Conservation (phyloP, 2,888 invertebrate species). For the Acanthosepion esculentum region DNA sequence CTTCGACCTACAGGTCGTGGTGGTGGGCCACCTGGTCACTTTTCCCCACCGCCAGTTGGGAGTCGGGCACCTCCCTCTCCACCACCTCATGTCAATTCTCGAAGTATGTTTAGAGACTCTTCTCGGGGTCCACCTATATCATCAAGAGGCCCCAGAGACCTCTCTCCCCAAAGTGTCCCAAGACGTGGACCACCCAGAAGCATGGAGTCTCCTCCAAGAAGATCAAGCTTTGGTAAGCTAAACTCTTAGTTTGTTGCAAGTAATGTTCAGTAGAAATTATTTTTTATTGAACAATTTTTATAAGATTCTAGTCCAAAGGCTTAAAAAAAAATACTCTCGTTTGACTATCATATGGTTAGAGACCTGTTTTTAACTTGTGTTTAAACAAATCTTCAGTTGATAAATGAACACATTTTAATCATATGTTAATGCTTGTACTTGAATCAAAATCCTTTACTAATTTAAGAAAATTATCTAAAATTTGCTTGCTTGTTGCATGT, state of each 20-base stretch:
- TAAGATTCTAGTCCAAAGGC: no score
- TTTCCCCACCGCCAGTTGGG: slow-evolving; percentile 15
- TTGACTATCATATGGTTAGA: no score
- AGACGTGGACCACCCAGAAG: slow-evolving; percentile 35
- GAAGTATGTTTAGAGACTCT: slow-evolving; percentile 39
- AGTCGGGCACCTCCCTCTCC: slow-evolving; percentile 14
- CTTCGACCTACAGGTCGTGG: slow-evolving; percentile 45
- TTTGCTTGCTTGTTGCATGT: no score
- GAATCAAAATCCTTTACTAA: no score
- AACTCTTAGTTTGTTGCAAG: neutral
- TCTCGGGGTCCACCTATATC: slow-evolving; percentile 45
- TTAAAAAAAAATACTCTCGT: no score
- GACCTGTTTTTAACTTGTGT: no score
- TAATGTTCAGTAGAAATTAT: no score
- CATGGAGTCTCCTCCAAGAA: slow-evolving; percentile 44
- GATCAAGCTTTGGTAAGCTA: slow-evolving; percentile 46
- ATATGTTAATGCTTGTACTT: no score
- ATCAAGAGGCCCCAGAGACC: slow-evolving; percentile 8
- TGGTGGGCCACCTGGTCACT: slow-evolving; percentile 36
- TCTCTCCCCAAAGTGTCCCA: slow-evolving; percentile 39
- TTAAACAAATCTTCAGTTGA: no score
- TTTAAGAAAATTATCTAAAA: no score
- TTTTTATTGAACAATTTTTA: neutral
- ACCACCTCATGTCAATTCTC: slow-evolving; percentile 4
- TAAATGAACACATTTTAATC: no score